Evolutionary conservation across 2,888 invertebrate genomes (phyloP).

Genomic region (Drosophila bunnanda): DNA sequence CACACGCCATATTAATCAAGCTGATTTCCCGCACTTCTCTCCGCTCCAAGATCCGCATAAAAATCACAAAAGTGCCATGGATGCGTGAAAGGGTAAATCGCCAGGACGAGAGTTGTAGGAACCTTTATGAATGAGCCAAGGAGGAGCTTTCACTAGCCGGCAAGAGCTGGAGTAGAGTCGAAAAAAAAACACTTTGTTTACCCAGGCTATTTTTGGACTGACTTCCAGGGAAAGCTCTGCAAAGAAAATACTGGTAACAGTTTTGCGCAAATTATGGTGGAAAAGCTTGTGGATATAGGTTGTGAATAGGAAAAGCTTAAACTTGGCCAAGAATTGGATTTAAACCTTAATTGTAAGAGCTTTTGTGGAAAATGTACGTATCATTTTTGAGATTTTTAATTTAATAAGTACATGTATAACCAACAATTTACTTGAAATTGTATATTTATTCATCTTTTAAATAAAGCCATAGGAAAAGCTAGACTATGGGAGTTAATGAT

Average conservation of each 20-base stretch:
- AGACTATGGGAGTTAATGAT: neutral
- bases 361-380: neutral
- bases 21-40: slow-evolving; percentile 48
- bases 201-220: neutral
- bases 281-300: slow-evolving; percentile 31
- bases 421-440: neutral
- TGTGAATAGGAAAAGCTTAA: neutral
- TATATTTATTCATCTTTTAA: neutral
- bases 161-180: slow-evolving; percentile 13
- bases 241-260: slow-evolving; percentile 55
- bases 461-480: neutral
- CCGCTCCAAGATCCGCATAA: slow-evolving; percentile 21
- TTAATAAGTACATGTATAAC: neutral
- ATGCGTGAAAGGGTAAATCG: slow-evolving; percentile 11
- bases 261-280: slow-evolving; percentile 33
- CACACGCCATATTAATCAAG: slow-evolving; percentile 76
- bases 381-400: neutral
- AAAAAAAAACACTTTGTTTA: slow-evolving; percentile 43
- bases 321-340: neutral
- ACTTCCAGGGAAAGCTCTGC: slow-evolving; percentile 60
- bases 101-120: slow-evolving; percentile 35
- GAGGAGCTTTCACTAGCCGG: slow-evolving; percentile 63
- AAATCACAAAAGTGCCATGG: slow-evolving; percentile 43
- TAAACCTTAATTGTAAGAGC: neutral
- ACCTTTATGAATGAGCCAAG: slow-evolving; percentile 57